A percentile compares a stretch with the other conserved stretches of the same genome.
Conservation (phyloP, 1,140 invertebrate species). For the Ceratina australensis region DNA sequence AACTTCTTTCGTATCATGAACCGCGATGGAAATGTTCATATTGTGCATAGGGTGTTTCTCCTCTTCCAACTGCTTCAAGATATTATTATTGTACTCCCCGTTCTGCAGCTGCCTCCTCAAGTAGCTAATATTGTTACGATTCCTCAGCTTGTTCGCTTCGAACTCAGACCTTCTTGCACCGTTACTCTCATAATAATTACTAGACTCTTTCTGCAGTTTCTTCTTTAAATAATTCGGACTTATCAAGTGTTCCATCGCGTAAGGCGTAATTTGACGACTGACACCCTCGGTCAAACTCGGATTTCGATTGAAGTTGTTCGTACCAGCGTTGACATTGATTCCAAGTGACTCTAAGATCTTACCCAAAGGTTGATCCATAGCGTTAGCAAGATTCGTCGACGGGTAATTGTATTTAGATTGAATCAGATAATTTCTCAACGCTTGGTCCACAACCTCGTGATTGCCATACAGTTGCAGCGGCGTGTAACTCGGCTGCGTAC, state of each 20-base stretch:
- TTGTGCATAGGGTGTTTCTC: not conserved
- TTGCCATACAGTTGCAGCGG: not conserved
- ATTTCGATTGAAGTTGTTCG: not conserved
- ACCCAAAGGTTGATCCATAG: conserved; percentile 29
- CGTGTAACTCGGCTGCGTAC: not conserved
- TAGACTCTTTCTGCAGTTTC: not conserved
- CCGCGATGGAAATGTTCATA: conserved; percentile 26
- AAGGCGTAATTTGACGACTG: not conserved
- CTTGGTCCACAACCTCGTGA: not conserved
- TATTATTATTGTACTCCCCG: not conserved
- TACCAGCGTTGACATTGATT: not conserved
- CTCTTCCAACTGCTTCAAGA: not conserved
- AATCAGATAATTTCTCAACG: not conserved
- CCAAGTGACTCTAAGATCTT: conserved; percentile 29
- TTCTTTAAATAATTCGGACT: conserved; percentile 25
- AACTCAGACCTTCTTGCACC: not conserved
- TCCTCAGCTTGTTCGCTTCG: not conserved
- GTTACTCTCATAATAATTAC: not conserved
- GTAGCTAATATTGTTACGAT: not conserved
- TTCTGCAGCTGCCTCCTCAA: not conserved
- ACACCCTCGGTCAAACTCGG: not conserved
- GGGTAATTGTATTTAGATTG: not conserved
- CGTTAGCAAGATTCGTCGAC: not conserved
- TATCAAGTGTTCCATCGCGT: conserved; percentile 26
- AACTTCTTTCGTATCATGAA: conserved; percentile 65